Evolutionary conservation across 1,140 invertebrate species (phyloP), one percentile per base, ranked within the genome.

Genomic region (Asbolus verrucosus): DNA sequence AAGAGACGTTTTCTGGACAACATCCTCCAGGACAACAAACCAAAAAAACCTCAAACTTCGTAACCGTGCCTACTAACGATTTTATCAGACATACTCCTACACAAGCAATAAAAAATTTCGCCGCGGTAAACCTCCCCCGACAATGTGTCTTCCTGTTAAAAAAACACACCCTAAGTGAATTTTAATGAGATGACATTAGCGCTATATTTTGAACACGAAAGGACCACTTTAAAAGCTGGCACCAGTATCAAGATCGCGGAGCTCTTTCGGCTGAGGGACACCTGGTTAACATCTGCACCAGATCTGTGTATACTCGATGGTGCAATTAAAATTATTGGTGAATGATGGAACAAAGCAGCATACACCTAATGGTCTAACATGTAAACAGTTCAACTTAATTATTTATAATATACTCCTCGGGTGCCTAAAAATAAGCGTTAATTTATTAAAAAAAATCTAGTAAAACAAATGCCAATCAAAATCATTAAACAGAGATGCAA

Each of bases 81-180:
- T n/a, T n/a, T n/a, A n/a, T n/a, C n/a, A n/a, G n/a, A n/a, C n/a
- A n/a, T n/a, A n/a, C n/a, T n/a, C n/a, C n/a, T n/a, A n/a, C n/a
- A n/a, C n/a, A n/a, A n/a, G n/a, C n/a, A n/a, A n/a, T n/a, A n/a
- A n/a, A n/a, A n/a, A n/a, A n/a, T n/a, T n/a, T n/a, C n/a, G n/a
- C n/a, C n/a, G n/a, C n/a, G n/a, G n/a, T n/a, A n/a, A n/a, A n/a
- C n/a, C n/a, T n/a, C n/a, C n/a, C n/a, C n/a, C n/a, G n/a, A n/a
- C n/a, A n/a, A n/a, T n/a, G n/a, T n/a, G n/a, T n/a, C n/a, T n/a
- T n/a, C n/a, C n/a, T n/a, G n/a, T n/a, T n/a, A n/a, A n/a, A n/a
- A n/a, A n/a, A n/a, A n/a, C n/a, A n/a, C n/a, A n/a, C n/a, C 16
- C 43, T 54, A 54, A 54, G 46, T 54, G 46, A 54, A 54, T 54